Evolutionary conservation across 2,113 vertebrate species (phyloP), one percentile per base, ranked within the genome.

Genomic region (Gambusia affinis): DNA sequence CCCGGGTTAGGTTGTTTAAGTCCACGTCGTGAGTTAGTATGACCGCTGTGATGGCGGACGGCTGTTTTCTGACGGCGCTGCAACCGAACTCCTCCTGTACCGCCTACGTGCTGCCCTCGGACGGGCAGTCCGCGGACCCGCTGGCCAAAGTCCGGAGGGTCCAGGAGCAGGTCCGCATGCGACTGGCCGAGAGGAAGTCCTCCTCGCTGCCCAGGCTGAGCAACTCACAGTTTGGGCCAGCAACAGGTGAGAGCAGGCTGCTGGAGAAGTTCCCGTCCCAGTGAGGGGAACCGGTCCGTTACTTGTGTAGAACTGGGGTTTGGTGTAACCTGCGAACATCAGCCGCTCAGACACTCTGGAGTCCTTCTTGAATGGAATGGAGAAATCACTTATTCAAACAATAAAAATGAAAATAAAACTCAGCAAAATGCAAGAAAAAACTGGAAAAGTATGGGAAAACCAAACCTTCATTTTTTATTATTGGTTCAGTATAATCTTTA

Each of bases 121-220:
- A 89, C 70, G 89, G 80, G 0, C 82, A 60, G 72, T 74, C 64
- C 27, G 69, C 73, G 70, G 93, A 94, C 88, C 79, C 89, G 11
- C 62, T 70, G 67, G 80, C 92, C 1, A 91, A 80, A 83, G 89
- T 88, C 30, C 63, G 86, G 66, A 87, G 94, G 72, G 94, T 95
- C 80, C 93, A 89, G 73, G 92, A 94, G 83, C 94, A 95, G 83
- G 94, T 95, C 71, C 93, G 92, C 71, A 87, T 93, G 88, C 87
- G 94, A 0, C 81, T 95, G 71, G 94, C 94, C 0, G 93, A 95
- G 83, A 94, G 91, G 60, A 87, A 88, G 73, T 86, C 81, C 54
- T 64, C 85, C 27, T 93, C 92, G 12, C 24, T 93, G 39, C 65
- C 90, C 64, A 66, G 91, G 30, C 73, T 88, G 63, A 88, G 90